Conservation (phyloP, 2,113 vertebrate species). For the Mustelus asterias region DNA sequence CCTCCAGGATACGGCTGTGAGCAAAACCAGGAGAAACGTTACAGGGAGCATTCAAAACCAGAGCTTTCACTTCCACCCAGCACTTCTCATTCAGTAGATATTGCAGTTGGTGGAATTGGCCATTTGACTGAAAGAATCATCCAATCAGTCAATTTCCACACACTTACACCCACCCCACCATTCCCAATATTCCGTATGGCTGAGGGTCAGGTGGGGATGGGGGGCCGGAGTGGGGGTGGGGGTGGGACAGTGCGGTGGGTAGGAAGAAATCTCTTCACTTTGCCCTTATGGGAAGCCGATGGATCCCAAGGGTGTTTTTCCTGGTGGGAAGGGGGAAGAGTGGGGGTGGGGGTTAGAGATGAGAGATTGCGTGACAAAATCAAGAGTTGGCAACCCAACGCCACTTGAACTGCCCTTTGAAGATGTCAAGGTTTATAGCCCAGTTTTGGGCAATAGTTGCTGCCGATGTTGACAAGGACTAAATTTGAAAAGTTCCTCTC, state of each 20-base stretch:
- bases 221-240: too few species aligned
- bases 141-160: neutral
- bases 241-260: too few species aligned
- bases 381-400: neutral
- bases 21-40: neutral
- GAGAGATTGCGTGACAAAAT: neutral
- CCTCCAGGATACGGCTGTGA: neutral
- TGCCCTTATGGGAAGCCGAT: neutral
- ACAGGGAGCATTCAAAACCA: neutral
- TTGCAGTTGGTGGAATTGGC: neutral
- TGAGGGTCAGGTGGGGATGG: neutral
- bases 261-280: neutral
- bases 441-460: neutral
- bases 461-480: neutral
- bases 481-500: neutral
- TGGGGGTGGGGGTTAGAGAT: too few species aligned
- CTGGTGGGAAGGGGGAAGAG: neutral
- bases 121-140: neutral
- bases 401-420: neutral
- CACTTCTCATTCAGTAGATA: neutral
- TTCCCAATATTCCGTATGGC: neutral
- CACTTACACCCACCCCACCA: neutral
- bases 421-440: neutral
- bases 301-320: neutral
- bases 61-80: neutral